A percentile compares a stretch with the other conserved stretches of the same genome.
These are phyloP conservation scores for Coccyzus lansbergi DNA, from an alignment of 2,797 vertebrate species.

Conservation along the genomic window DNA sequence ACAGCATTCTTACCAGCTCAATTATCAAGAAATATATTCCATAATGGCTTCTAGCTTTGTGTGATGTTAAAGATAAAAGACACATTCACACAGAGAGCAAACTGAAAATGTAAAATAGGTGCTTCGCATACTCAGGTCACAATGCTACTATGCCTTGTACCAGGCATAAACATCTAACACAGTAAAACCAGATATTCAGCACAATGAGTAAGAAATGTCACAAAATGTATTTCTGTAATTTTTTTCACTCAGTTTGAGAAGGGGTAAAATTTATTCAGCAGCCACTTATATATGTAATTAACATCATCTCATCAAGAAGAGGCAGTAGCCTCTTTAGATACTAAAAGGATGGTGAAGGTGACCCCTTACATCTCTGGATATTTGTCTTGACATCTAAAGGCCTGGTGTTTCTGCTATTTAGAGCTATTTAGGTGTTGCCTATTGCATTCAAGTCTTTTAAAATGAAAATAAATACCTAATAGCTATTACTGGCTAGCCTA, in stretches of 20 bases:
- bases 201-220: background rate
- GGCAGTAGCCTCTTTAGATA: background rate
- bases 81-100: constrained; percentile 44
- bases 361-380: background rate
- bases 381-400: background rate
- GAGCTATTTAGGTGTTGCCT: background rate
- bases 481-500: background rate
- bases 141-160: background rate
- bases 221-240: background rate
- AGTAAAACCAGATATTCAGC: background rate
- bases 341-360: background rate
- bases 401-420: background rate
- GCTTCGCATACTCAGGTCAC: background rate
- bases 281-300: background rate
- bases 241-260: background rate
- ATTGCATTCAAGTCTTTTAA: background rate
- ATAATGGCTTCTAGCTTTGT: constrained; percentile 40
- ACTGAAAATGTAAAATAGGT: constrained; percentile 54
- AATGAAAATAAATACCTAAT: background rate
- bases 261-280: background rate
- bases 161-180: background rate
- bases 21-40: constrained; percentile 54
- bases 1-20: constrained; percentile 55
- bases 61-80: constrained; percentile 67
- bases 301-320: background rate